Base-by-base conservation (phyloP, 1,140 invertebrate genomes). In the Cydia strobilella region DNA sequence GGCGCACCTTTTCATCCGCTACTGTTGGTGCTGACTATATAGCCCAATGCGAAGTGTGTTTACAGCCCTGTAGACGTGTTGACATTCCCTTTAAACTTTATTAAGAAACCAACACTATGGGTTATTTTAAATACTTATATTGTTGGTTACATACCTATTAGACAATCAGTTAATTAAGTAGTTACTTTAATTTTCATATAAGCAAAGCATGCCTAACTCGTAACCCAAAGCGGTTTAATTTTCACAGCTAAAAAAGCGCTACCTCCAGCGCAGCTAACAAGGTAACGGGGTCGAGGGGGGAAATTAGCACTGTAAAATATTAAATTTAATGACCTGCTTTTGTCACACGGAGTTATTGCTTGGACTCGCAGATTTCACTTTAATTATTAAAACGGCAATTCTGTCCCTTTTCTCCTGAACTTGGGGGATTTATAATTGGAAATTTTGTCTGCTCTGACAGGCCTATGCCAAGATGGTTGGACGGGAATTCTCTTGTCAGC, bases 361-460 rank as follows among this genome's bases (percentile, higher is more conserved):
- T 59, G 27, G 42, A 45, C 31, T 20, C 42, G 74, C 25, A 39
- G 51, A 63, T 76, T 74, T 62, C 76, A 6, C 42, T 74, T 78
- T 62, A 82, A 80, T 82, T 74, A 82, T 82, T 79, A 78, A 82
- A 75, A 77, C 79, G 75, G 75, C 79, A 82, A 82, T 81, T 81
- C 39, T 54, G 66, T 23, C 71, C 42, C 15, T 59, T 69, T 69
- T 69, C 65, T 51, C 4, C 48, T 51, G 35, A 72, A 72, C 6
- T 72, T 72, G 20, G 42, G 27, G 15, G 27, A 66, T 66, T 66
- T 42, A 69, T 69, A 69, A 69, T 69, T 69, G 65, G 65, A 42
- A 69, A 31, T 69, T 69, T 69, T 69, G 31, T 69, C n/a, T 69
- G 27, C 3, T 69, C 6, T 39, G 65, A 69, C 65, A 69, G 65